These are phyloP conservation scores for Drosophila sproati DNA, from an alignment of 1,140 invertebrate species.

Conservation along the genomic window DNA sequence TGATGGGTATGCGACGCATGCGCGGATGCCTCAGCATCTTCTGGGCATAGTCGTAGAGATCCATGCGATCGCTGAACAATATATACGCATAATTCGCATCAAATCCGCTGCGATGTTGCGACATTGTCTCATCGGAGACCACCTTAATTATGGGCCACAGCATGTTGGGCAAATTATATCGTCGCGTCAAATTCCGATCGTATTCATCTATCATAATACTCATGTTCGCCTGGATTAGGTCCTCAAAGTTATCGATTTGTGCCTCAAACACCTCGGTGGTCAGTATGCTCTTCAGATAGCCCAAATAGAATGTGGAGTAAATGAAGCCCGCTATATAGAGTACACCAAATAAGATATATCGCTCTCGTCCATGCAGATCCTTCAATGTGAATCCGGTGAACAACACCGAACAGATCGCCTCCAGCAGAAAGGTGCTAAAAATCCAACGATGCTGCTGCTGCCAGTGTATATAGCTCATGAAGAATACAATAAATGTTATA, in stretches of 20 bases:
- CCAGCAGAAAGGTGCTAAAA: conserved; percentile 59
- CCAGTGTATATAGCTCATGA: conserved; percentile 60
- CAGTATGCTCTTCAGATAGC: conserved; percentile 62
- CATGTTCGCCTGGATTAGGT: conserved; percentile 49
- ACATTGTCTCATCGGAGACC: conserved; percentile 38
- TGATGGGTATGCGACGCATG: conserved; percentile 60
- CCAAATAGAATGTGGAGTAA: conserved; percentile 63
- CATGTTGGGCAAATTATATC: conserved; percentile 56
- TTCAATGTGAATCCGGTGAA: conserved; percentile 42
- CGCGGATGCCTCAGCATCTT: conserved; percentile 57
- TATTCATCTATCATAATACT: conserved; percentile 60
- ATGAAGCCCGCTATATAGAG: conserved; percentile 60
- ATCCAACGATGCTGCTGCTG: conserved; percentile 45
- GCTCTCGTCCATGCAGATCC: conserved; percentile 36
- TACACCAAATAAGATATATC: conserved; percentile 58
- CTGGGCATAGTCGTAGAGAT: conserved; percentile 55
- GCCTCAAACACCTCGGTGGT: conserved; percentile 63
- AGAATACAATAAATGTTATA: conserved; percentile 43
- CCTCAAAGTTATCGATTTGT: conserved; percentile 59
- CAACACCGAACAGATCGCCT: conserved; percentile 57
- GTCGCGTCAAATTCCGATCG: conserved; percentile 23
- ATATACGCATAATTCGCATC: conserved; percentile 63
- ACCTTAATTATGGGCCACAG: conserved; percentile 36
- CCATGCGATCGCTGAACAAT: conserved; percentile 67
- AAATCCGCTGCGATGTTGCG: conserved; percentile 45